These are phyloP conservation scores for Calliopum simillimum DNA, from an alignment of 2,888 invertebrate genomes.

Conservation along the genomic window DNA sequence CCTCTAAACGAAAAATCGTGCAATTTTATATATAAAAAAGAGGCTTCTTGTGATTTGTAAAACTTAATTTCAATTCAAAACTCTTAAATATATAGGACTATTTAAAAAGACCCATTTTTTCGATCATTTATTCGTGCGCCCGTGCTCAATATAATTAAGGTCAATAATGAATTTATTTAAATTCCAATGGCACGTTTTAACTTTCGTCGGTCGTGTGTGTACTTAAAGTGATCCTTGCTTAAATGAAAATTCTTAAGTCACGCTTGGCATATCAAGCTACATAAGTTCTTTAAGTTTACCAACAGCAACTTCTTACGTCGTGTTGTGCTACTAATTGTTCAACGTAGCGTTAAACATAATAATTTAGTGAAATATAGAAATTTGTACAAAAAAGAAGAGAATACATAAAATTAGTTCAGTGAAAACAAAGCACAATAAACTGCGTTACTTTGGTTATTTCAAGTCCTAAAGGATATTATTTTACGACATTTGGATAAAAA, in stretches of 20 bases:
- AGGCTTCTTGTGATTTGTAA: not conserved
- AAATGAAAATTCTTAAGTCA: not conserved
- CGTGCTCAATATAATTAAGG: no score
- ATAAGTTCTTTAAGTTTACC: no score
- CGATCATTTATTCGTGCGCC: no score
- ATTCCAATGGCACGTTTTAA: not conserved
- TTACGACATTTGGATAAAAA: no score
- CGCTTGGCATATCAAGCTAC: not conserved
- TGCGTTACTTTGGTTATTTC: no score
- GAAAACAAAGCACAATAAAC: no score
- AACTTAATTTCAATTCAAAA: not conserved
- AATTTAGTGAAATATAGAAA: not conserved
- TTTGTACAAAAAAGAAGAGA: not conserved
- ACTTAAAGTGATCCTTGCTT: not conserved
- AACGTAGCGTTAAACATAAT: constrained; percentile 2
- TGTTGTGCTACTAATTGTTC: not conserved
- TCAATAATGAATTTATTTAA: no score
- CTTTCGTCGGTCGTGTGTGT: not conserved
- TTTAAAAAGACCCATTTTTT: no score
- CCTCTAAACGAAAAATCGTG: not conserved
- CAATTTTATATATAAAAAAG: not conserved
- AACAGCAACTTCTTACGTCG: no score
- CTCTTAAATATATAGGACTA: not conserved
- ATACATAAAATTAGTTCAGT: no score
- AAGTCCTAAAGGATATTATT: no score